Conservation (phyloP, 2,888 invertebrate genomes). For the Eretmocerus hayati region DNA sequence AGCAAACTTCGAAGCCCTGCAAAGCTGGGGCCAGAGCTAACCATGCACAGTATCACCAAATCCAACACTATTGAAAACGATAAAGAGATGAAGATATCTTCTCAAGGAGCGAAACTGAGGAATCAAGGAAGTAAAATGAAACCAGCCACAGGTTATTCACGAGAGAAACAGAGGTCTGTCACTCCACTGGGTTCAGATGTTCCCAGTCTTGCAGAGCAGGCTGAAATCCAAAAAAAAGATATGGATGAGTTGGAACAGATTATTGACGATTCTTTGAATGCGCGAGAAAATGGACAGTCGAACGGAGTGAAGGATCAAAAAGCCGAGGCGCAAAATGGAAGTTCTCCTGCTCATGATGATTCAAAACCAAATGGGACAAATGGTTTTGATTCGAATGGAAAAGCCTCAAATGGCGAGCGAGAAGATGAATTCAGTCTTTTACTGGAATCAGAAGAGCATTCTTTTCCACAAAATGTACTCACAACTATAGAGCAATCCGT, state of each 20-base stretch:
- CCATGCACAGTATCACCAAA: slow-evolving; percentile 19
- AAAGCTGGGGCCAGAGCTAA: slow-evolving; percentile 18
- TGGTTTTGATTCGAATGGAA: slow-evolving; percentile 5
- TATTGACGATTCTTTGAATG: slow-evolving; percentile 7
- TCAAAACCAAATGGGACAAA: slow-evolving; percentile 11
- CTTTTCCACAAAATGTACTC: slow-evolving; percentile 1
- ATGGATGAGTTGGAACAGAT: slow-evolving; percentile 2
- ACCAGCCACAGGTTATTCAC: slow-evolving; percentile 19
- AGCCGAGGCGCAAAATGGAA: slow-evolving; percentile 11
- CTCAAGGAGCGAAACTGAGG: slow-evolving; percentile 12
- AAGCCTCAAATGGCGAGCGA: slow-evolving; percentile 14
- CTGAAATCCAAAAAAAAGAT: slow-evolving; percentile 14
- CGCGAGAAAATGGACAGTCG: slow-evolving; percentile 16
- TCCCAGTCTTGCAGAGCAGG: slow-evolving; percentile 12
- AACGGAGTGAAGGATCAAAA: slow-evolving; percentile 7
- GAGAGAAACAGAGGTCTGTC: slow-evolving; percentile 15
- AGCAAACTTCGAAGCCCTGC: slow-evolving; percentile 19
- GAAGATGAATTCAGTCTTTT: slow-evolving; percentile 24
- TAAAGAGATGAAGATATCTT: slow-evolving; percentile 24
- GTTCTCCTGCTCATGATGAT: slow-evolving; percentile 1
- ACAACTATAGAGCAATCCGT: slow-evolving; percentile 3
- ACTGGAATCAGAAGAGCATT: slow-evolving; percentile 22
- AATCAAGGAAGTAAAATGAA: slow-evolving; percentile 24
- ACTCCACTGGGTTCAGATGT: slow-evolving; percentile 4
- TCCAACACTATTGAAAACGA: slow-evolving; percentile 6